Evolutionary conservation across 2,888 invertebrate genomes (phyloP).

Genomic region (Lysandra coridon): DNA sequence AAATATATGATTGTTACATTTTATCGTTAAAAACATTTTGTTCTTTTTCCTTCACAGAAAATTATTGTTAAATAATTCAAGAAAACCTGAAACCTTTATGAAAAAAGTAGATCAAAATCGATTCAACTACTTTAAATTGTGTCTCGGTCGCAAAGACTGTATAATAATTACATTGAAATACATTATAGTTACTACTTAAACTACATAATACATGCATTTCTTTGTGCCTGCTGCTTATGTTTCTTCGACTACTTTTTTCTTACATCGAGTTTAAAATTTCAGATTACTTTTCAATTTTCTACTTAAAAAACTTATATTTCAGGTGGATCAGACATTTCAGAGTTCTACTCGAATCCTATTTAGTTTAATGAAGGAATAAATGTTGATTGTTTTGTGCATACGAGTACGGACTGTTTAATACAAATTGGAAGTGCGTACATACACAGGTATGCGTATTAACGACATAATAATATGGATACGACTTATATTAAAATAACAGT

Average conservation of each 20-base stretch:
- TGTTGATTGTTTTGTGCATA: slow-evolving; percentile 16
- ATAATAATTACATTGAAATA: no score
- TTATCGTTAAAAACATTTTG: no score
- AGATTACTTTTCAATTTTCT: not conserved
- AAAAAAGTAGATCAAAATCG: no score
- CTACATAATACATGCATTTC: no score
- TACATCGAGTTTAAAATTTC: not conserved
- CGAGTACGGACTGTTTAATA: not conserved
- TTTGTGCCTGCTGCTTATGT: not conserved
- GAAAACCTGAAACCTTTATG: no score
- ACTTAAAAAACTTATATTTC: not conserved
- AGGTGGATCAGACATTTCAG: not conserved
- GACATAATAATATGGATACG: not conserved
- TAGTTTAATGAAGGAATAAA: slow-evolving; percentile 21
- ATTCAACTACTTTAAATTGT: no score
- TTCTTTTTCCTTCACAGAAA: no score
- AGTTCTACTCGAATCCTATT: not conserved
- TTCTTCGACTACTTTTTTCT: not conserved
- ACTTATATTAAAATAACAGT: not conserved
- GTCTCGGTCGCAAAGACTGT: no score
- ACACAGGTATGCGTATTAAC: not conserved
- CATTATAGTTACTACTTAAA: no score
- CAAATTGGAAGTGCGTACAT: not conserved
- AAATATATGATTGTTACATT: not conserved
- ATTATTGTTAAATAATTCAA: no score